Conservation (phyloP, 2,113 vertebrate species). For the Lasiurus borealis region DNA sequence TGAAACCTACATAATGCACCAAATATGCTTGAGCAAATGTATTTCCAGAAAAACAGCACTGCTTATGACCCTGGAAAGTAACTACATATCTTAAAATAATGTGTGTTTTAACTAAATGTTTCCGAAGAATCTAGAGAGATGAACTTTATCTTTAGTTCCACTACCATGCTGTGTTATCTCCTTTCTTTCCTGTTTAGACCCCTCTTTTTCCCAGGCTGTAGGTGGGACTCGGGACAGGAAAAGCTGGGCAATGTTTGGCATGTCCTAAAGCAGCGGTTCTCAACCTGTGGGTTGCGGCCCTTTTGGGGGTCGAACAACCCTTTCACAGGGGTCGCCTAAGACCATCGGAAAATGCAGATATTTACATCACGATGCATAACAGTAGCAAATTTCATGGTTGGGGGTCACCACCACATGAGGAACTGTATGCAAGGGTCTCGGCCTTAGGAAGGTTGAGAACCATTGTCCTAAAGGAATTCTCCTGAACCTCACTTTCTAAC, state of each 20-base stretch:
- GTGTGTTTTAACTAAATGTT: constrained; percentile 38
- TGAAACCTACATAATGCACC: not conserved
- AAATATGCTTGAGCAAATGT: not conserved
- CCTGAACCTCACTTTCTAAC: not conserved
- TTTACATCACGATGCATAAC: no score
- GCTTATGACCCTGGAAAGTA: not conserved
- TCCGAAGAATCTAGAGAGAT: not conserved
- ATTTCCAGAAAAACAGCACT: not conserved
- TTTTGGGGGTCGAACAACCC: no score
- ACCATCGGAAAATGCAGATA: no score
- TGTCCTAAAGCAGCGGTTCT: not conserved
- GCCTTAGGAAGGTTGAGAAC: no score
- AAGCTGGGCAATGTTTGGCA: not conserved
- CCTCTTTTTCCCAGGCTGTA: not conserved
- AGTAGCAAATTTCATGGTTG: no score
- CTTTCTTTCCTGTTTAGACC: not conserved
- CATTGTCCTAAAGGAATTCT: not conserved
- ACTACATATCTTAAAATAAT: not conserved
- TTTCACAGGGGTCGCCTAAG: no score
- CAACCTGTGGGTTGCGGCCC: no score
- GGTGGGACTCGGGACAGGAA: not conserved
- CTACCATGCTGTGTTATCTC: not conserved
- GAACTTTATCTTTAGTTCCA: not conserved
- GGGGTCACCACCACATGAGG: no score
- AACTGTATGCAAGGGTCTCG: no score